A percentile compares a stretch with the other conserved stretches of the same genome.
Evolutionary conservation across 2,797 vertebrate genomes (phyloP).

Genomic region (Coregonus sp.): DNA sequence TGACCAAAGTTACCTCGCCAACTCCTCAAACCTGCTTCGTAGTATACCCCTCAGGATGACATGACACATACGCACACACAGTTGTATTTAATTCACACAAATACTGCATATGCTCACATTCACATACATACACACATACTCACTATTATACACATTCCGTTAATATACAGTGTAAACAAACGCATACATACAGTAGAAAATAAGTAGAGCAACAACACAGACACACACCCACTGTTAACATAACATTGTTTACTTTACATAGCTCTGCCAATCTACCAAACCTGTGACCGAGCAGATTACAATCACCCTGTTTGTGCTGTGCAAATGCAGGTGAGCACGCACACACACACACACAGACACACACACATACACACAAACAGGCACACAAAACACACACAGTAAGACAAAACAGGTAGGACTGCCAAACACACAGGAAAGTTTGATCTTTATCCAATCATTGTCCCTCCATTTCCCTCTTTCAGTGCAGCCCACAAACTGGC

Average conservation of each 20-base stretch:
- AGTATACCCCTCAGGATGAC: too few species aligned
- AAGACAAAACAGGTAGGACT: constrained; percentile 13
- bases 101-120: too few species aligned
- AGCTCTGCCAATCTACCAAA: constrained; percentile 28
- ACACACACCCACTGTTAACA: constrained; percentile 10
- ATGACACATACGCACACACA: too few species aligned
- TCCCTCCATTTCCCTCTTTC: constrained; percentile 40
- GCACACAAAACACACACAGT: not conserved
- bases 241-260: constrained; percentile 6
- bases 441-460: constrained; percentile 57
- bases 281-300: constrained; percentile 24
- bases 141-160: too few species aligned
- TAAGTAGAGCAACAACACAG: not conserved
- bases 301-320: constrained; percentile 7
- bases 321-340: not conserved
- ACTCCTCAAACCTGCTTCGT: too few species aligned
- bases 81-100: too few species aligned
- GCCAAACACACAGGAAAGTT: constrained; percentile 42
- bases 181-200: too few species aligned
- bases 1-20: too few species aligned
- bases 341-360: constrained; percentile 10
- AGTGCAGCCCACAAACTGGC: constrained; percentile 12
- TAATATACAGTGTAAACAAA: too few species aligned
- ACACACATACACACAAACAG: not conserved
- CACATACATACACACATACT: too few species aligned